Conservation (phyloP, 2,113 vertebrate genomes). For the Stomatorhinus ivindoensis region DNA sequence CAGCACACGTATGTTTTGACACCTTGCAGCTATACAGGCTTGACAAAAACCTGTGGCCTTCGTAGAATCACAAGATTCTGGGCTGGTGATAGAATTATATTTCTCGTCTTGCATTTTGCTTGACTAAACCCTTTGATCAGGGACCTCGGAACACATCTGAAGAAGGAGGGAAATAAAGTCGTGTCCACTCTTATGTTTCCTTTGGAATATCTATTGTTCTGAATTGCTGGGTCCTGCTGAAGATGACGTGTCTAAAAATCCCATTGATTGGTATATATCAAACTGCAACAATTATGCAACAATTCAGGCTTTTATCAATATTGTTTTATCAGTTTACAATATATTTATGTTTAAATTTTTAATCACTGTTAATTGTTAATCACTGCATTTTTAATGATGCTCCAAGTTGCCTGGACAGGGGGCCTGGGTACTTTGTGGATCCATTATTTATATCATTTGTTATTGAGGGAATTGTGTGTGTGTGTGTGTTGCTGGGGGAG, state of each 20-base stretch:
- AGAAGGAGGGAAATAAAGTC: background rate
- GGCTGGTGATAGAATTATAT: background rate
- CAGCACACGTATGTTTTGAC: constrained; percentile 79
- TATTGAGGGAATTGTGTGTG: background rate
- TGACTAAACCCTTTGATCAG: background rate
- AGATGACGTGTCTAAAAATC: background rate
- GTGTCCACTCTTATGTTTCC: background rate
- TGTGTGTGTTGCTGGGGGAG: background rate
- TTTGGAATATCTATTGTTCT: background rate
- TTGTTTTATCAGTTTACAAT: background rate
- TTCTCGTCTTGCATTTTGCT: background rate
- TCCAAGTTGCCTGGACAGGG: background rate
- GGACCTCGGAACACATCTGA: background rate
- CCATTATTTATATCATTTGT: background rate
- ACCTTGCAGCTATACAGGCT: constrained; percentile 65
- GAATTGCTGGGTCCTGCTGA: background rate
- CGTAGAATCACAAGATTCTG: constrained; percentile 36
- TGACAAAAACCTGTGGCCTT: constrained; percentile 51
- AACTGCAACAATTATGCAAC: too few relatives aligned
- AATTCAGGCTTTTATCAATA: background rate
- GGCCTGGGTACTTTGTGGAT: background rate
- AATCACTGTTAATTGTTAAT: too few relatives aligned
- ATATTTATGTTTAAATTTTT: background rate
- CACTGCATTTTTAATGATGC: background rate
- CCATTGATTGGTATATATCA: background rate